Percentiles rank a stretch among this genome's conserved stretches.
phyloP scores from a whole-genome alignment of 2,797 vertebrate species.

The Tenualosa thibaudeaui region DNA sequence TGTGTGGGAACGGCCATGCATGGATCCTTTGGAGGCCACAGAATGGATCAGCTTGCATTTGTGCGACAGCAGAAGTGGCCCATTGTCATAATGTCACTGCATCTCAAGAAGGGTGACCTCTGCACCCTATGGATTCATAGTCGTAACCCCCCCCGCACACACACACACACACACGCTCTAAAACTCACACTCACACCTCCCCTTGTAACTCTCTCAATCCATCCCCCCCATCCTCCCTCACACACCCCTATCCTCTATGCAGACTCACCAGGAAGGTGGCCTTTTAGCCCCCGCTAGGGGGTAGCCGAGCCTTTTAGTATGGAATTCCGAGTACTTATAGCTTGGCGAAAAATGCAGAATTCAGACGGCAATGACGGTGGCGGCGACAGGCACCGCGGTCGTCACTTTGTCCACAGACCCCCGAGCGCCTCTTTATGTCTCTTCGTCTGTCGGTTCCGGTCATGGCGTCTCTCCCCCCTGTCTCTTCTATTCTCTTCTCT shows the following conservation, averaged over 20 bases:
- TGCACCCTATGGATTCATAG: slow-evolving; percentile 92
- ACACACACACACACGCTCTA: slow-evolving; percentile 46
- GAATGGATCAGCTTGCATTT: slow-evolving; percentile 89
- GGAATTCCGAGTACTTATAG: slow-evolving; percentile 73
- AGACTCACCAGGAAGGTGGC: slow-evolving; percentile 73
- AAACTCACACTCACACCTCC: background rate
- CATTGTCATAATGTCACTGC: slow-evolving; percentile 98
- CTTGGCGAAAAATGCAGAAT: slow-evolving; percentile 69
- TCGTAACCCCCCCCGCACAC: slow-evolving; percentile 65
- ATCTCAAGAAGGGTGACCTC: slow-evolving; percentile 96
- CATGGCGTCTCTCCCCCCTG: slow-evolving; percentile 38
- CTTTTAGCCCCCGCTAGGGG: slow-evolving; percentile 91
- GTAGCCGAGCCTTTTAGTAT: slow-evolving; percentile 92
- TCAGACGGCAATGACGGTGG: slow-evolving; percentile 34
- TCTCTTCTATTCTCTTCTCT: slow-evolving; percentile 44
- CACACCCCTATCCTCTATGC: slow-evolving; percentile 37
- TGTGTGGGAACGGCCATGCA: slow-evolving; percentile 93
- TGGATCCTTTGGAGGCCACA: slow-evolving; percentile 86
- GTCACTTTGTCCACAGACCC: background rate
- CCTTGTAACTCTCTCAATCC: slow-evolving; percentile 1
- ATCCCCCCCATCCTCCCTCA: slow-evolving; percentile 40
- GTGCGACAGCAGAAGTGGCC: slow-evolving; percentile 90
- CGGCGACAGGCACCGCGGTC: slow-evolving; percentile 8
- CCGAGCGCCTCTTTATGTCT: slow-evolving; percentile 4
- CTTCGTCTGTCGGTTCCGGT: background rate